These are phyloP conservation scores for Cyphomyrus discorhynchus DNA, from an alignment of 2,113 vertebrate species.

Conservation along the genomic window DNA sequence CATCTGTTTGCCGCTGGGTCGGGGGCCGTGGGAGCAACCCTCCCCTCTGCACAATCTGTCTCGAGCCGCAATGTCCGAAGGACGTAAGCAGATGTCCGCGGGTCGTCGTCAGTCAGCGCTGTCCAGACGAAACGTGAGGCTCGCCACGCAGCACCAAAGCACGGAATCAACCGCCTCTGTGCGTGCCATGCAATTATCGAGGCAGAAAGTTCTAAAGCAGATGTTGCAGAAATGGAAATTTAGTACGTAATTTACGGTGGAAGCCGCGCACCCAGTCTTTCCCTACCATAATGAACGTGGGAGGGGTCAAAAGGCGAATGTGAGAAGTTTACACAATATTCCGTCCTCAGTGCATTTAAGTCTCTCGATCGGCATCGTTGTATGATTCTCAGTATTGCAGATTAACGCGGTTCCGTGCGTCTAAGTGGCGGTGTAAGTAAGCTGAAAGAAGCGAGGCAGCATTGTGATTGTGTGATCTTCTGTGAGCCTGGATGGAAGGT, in stretches of 20 bases:
- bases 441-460: neutral
- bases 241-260: neutral
- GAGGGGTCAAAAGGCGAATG: neutral
- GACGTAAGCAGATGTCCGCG: neutral
- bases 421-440: neutral
- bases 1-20: slow-evolving; percentile 4
- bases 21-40: neutral
- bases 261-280: neutral
- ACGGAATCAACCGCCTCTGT: too few species aligned
- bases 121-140: neutral
- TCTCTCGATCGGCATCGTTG: neutral
- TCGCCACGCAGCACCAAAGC: neutral
- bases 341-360: neutral
- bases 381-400: neutral
- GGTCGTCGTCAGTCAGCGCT: neutral
- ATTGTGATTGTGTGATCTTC: neutral
- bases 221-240: neutral
- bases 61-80: neutral
- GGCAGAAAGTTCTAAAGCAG: neutral
- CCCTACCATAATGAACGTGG: neutral
- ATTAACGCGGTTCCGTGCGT: neutral
- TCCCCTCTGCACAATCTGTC: neutral
- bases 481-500: neutral
- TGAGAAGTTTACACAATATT: neutral
- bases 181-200: neutral